A percentile compares a stretch with the other conserved stretches of the same genome.
phyloP scores from a whole-genome alignment of 2,888 invertebrate genomes.

The Lasioglossum figueresi region DNA sequence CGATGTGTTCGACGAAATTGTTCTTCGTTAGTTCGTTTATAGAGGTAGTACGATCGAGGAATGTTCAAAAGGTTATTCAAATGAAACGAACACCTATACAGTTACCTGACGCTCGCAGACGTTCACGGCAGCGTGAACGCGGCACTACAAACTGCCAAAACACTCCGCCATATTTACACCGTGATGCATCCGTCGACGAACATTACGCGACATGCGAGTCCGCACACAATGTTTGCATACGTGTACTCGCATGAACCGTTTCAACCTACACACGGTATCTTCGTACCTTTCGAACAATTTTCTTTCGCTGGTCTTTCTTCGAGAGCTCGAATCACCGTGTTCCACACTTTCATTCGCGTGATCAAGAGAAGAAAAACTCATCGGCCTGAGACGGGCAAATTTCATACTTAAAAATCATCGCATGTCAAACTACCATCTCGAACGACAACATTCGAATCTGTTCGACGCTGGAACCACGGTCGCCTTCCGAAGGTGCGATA shows the following conservation, averaged over 20 bases:
- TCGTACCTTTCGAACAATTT: conserved; percentile 39
- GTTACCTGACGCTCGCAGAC: neutral
- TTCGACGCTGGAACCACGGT: neutral
- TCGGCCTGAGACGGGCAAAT: neutral
- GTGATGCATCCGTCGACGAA: conserved; percentile 59
- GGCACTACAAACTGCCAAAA: conserved; percentile 9
- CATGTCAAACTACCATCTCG: neutral
- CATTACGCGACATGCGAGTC: conserved; percentile 29
- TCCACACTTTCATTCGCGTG: neutral
- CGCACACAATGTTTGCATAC: neutral
- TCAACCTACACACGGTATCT: conserved; percentile 30
- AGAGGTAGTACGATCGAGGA: neutral
- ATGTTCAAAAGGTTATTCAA: neutral
- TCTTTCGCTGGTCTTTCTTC: conserved; percentile 42
- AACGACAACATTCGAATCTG: neutral
- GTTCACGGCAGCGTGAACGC: neutral
- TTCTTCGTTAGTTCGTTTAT: neutral
- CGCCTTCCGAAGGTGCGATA: neutral
- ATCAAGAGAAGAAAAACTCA: neutral
- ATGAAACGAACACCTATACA: neutral
- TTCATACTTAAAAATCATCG: neutral
- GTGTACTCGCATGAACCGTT: conserved; percentile 22
- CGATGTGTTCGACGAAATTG: neutral
- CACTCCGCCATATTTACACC: conserved; percentile 28
- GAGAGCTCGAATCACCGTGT: conserved; percentile 18